Percentiles rank a stretch among this genome's conserved stretches.
Evolutionary conservation across 1,140 invertebrate genomes (phyloP).

Genomic region (Ridgeia piscesae): DNA sequence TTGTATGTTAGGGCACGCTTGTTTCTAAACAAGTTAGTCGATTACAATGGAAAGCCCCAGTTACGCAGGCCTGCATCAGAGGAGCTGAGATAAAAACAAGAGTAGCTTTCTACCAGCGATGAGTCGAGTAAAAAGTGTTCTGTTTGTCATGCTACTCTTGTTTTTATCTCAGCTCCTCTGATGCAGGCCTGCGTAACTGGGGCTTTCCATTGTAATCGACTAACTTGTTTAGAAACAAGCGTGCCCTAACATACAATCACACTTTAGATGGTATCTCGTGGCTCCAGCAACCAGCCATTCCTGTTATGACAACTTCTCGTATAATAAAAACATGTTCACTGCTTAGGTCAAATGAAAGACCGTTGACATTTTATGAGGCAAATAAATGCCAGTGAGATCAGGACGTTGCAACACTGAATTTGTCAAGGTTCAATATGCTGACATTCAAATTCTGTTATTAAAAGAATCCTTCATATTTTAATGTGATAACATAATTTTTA

Average conservation of each 20-base stretch:
- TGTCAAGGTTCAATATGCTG: no score
- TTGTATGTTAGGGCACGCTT: background rate
- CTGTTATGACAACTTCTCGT: background rate
- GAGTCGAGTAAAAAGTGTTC: no score
- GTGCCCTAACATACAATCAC: background rate
- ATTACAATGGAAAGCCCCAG: background rate
- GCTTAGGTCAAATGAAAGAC: no score
- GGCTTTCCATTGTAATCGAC: background rate
- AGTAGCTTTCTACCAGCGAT: constrained; percentile 5
- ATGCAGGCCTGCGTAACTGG: background rate
- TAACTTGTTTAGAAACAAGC: background rate
- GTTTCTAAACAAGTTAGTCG: background rate
- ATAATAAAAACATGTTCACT: no score
- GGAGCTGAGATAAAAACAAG: background rate
- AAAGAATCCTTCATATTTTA: no score
- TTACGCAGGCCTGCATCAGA: background rate
- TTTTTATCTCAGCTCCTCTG: background rate
- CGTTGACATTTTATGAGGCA: no score
- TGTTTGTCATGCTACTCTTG: background rate
- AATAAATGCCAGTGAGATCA: no score
- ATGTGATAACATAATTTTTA: no score
- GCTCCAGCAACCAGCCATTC: background rate
- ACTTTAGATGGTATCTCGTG: background rate
- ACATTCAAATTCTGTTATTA: no score
- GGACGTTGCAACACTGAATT: no score